Percentiles rank a stretch among this genome's conserved stretches.
These are phyloP conservation scores for Sinocyclocheilus rhinocerous DNA, from an alignment of 2,113 vertebrate species.

Conservation along the genomic window DNA sequence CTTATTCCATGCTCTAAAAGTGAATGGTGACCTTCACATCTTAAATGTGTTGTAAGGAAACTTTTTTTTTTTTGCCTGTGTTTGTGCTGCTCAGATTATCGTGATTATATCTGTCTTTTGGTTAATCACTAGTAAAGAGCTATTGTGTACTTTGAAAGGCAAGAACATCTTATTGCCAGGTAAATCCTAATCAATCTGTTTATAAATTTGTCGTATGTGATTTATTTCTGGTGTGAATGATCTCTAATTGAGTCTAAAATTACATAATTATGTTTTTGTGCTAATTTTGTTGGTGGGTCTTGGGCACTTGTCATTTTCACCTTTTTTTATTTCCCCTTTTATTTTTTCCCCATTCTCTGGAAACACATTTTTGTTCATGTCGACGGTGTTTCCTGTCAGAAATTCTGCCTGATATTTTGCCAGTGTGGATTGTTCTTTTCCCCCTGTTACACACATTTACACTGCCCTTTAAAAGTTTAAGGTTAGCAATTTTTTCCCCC, in stretches of 20 bases:
- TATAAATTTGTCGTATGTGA: too few relatives aligned
- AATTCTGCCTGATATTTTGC: background rate
- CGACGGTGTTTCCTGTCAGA: background rate
- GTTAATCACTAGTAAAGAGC: background rate
- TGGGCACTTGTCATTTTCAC: background rate
- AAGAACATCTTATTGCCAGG: background rate
- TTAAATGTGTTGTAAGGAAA: background rate
- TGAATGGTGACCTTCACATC: background rate
- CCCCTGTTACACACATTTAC: background rate
- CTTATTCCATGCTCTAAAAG: background rate
- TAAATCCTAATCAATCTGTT: background rate
- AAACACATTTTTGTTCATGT: background rate
- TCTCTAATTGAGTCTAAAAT: too few relatives aligned
- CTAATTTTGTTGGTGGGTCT: too few relatives aligned
- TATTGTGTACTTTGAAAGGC: too few relatives aligned
- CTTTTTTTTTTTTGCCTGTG: too few relatives aligned
- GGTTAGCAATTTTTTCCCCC: background rate
- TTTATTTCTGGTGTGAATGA: too few relatives aligned
- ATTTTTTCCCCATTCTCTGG: background rate
- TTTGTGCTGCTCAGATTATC: background rate
- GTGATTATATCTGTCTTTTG: background rate
- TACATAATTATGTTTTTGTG: too few relatives aligned
- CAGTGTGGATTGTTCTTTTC: background rate
- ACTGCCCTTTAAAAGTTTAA: background rate
- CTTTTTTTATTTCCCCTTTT: background rate